These are phyloP conservation scores for Drosophila paramelanica DNA, from an alignment of 2,888 invertebrate genomes.

Conservation along the genomic window DNA sequence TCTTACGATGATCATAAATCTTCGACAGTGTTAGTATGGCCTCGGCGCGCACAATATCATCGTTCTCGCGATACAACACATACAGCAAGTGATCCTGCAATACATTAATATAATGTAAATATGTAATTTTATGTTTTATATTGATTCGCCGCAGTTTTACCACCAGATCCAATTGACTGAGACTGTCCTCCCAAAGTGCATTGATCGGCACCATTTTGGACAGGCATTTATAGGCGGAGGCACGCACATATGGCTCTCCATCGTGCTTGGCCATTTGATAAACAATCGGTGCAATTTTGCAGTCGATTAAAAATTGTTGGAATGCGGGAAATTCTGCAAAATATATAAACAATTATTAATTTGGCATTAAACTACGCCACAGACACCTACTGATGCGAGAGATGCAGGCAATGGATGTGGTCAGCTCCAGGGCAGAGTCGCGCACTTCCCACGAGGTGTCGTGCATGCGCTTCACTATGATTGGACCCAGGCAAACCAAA, in stretches of 20 bases:
- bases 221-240: conserved; percentile 90
- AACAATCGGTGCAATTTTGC: conserved; percentile 88
- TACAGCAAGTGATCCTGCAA: conserved; percentile 86
- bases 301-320: conserved; percentile 89
- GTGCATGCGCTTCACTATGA: conserved; percentile 89
- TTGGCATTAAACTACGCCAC: neutral
- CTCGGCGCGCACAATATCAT: conserved; percentile 91
- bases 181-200: conserved; percentile 88
- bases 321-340: conserved; percentile 90
- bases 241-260: conserved; percentile 90
- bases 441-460: conserved; percentile 92
- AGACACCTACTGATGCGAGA: conserved; percentile 88
- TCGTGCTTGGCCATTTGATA: conserved; percentile 89
- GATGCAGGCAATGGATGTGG: conserved; percentile 89
- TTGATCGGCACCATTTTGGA: conserved; percentile 88
- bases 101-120: conserved; percentile 42
- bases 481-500: conserved; percentile 88
- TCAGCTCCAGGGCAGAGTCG: conserved; percentile 90
- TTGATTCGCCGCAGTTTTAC: conserved; percentile 84
- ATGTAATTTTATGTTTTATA: neutral
- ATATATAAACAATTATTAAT: neutral
- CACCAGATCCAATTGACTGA: conserved; percentile 87
- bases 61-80: conserved; percentile 88
- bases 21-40: conserved; percentile 89
- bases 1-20: conserved; percentile 88